A percentile compares a stretch with the other conserved stretches of the same genome.
Conservation (phyloP, 2,888 invertebrate species). For the Latheticus oryzae region DNA sequence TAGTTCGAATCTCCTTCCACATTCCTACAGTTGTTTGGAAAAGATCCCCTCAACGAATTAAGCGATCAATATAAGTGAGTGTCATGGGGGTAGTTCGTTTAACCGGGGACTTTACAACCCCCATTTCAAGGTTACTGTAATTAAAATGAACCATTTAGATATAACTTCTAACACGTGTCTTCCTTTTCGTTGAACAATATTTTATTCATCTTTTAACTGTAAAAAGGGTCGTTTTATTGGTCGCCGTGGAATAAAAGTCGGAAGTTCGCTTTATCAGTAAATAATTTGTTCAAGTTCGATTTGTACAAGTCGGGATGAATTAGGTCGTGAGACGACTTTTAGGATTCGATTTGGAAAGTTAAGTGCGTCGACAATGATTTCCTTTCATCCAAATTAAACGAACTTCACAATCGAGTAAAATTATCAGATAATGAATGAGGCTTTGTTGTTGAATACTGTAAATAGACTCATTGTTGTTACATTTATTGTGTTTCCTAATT, state of each 20-base stretch:
- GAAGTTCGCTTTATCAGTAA: conserved; percentile 21
- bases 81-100: conserved; percentile 38
- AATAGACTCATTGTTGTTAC: conserved; percentile 5
- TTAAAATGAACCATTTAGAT: conserved; percentile 23
- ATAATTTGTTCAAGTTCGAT: conserved; percentile 25
- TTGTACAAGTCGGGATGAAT: conserved; percentile 6
- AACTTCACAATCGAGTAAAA: conserved; percentile 11
- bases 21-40: conserved; percentile 14
- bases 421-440: conserved; percentile 18
- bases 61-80: conserved; percentile 42
- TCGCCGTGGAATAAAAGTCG: not conserved
- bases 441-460: conserved; percentile 7
- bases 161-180: conserved; percentile 27
- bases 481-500: conserved; percentile 26
- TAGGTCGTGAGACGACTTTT: conserved; percentile 12
- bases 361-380: conserved; percentile 11
- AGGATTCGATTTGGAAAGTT: too few relatives aligned
- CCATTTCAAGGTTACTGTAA: conserved; percentile 32
- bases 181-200: conserved; percentile 13
- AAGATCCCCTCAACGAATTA: conserved; percentile 34
- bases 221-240: conserved; percentile 19
- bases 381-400: conserved; percentile 4
- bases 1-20: conserved; percentile 9
- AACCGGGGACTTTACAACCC: conserved; percentile 29
- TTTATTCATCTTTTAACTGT: conserved; percentile 9